A percentile compares a stretch with the other conserved stretches of the same genome.
phyloP scores from a whole-genome alignment of 2,888 invertebrate species.

The Eurytoma adleriae region DNA sequence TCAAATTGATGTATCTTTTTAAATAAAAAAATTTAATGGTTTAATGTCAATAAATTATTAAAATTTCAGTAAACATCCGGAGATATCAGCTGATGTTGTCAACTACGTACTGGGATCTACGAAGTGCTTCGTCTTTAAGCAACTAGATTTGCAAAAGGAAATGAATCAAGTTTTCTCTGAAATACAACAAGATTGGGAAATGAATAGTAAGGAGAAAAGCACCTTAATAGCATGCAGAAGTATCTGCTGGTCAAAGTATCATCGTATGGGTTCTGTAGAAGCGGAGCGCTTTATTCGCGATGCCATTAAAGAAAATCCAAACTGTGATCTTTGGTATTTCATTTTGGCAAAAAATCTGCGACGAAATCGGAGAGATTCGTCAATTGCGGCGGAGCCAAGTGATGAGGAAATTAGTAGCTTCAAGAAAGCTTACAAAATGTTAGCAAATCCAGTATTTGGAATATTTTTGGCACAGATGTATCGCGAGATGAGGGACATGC shows the following conservation, averaged over 20 bases:
- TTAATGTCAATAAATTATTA: not conserved
- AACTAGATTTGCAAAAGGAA: not conserved
- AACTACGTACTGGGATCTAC: constrained; percentile 1
- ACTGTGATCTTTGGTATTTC: constrained; percentile 20
- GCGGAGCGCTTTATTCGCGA: constrained; percentile 10
- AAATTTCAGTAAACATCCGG: constrained; percentile 6
- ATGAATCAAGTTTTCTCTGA: not conserved
- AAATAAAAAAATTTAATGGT: not conserved
- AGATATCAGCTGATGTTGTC: constrained; percentile 17
- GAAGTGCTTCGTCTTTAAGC: constrained; percentile 12
- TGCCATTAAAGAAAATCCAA: constrained; percentile 21
- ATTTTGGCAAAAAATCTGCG: constrained; percentile 24
- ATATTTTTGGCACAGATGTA: constrained; percentile 12
- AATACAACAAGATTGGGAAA: not conserved
- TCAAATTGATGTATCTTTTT: not conserved
- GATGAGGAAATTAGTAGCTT: constrained; percentile 20
- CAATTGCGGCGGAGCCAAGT: not conserved
- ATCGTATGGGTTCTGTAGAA: not conserved
- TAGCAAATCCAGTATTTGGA: not conserved
- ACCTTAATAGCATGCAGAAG: constrained; percentile 16
- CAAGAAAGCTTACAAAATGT: not conserved
- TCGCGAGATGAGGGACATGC: not conserved
- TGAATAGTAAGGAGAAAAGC: not conserved
- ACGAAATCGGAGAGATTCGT: not conserved
- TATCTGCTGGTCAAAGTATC: constrained; percentile 5